phyloP scores from a whole-genome alignment of 2,797 vertebrate genomes.

The Lagodon rhomboides region DNA sequence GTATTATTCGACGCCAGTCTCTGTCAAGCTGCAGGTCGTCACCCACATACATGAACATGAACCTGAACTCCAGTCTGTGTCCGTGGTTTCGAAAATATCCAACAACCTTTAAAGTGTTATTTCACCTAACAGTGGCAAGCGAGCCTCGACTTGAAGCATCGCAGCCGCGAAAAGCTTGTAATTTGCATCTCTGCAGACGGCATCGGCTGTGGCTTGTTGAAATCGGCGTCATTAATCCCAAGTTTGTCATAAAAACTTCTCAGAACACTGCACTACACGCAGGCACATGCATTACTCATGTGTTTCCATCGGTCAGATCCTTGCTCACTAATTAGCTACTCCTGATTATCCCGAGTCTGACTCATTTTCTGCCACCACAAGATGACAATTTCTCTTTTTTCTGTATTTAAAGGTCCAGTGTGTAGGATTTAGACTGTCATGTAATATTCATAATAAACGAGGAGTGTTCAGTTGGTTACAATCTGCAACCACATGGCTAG shows the following conservation, averaged over 20 bases:
- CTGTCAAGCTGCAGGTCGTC: background rate
- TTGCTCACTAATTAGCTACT: background rate
- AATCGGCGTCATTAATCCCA: no score
- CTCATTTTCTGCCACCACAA: no score
- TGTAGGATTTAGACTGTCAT: no score
- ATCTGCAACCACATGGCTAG: no score
- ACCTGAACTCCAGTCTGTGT: background rate
- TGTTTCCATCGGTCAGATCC: background rate
- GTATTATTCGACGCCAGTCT: background rate
- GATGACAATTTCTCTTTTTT: no score
- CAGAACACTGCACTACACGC: background rate
- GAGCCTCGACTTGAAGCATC: no score
- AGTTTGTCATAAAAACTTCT: background rate
- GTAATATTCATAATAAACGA: no score
- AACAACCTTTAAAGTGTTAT: background rate
- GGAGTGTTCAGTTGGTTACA: no score
- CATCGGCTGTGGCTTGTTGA: background rate
- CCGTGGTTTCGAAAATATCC: background rate
- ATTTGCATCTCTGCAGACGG: background rate
- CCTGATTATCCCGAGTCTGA: background rate
- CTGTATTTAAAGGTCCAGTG: no score
- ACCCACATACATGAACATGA: background rate
- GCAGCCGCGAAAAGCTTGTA: background rate
- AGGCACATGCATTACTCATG: background rate
- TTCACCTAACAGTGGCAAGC: background rate